These are phyloP conservation scores for Lordiphosa collinella DNA, from an alignment of 1,140 invertebrate species.

Conservation along the genomic window DNA sequence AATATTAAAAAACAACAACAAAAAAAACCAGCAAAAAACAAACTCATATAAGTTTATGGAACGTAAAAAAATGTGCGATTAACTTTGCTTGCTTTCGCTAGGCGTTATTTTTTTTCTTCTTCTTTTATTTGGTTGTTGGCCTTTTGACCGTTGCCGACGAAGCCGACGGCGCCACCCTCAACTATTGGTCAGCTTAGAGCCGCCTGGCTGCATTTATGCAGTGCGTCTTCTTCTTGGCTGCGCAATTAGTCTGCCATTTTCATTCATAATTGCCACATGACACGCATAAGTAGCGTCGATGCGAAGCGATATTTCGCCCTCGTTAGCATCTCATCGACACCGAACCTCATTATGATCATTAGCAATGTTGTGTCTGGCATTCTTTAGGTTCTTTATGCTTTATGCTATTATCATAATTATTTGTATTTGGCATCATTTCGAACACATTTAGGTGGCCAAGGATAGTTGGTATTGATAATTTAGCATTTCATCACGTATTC, in stretches of 20 bases:
- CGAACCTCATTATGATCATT: not conserved
- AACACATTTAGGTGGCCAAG: too few relatives aligned
- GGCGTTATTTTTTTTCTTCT: not conserved
- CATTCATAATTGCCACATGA: constrained; percentile 51
- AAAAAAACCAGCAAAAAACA: constrained; percentile 12
- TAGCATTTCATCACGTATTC: too few relatives aligned
- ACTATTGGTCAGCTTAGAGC: not conserved
- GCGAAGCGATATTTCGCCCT: too few relatives aligned
- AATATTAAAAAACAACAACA: constrained; percentile 29
- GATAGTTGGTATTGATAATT: too few relatives aligned
- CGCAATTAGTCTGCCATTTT: constrained; percentile 51
- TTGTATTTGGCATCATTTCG: too few relatives aligned
- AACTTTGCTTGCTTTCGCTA: constrained; percentile 29
- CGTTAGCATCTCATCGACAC: too few relatives aligned
- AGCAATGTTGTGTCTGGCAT: too few relatives aligned
- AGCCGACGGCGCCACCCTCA: not conserved
- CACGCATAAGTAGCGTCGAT: constrained; percentile 43
- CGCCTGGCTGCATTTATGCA: not conserved
- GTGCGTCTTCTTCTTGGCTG: constrained; percentile 8
- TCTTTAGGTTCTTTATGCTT: too few relatives aligned
- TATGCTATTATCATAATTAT: too few relatives aligned
- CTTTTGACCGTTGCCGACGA: constrained; percentile 6
- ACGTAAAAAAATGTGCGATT: constrained; percentile 4
- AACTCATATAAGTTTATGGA: not conserved
- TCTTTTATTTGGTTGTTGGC: constrained; percentile 3